Evolutionary conservation across 2,797 vertebrate species (phyloP).

Genomic region (Peromyscus attwateri): DNA sequence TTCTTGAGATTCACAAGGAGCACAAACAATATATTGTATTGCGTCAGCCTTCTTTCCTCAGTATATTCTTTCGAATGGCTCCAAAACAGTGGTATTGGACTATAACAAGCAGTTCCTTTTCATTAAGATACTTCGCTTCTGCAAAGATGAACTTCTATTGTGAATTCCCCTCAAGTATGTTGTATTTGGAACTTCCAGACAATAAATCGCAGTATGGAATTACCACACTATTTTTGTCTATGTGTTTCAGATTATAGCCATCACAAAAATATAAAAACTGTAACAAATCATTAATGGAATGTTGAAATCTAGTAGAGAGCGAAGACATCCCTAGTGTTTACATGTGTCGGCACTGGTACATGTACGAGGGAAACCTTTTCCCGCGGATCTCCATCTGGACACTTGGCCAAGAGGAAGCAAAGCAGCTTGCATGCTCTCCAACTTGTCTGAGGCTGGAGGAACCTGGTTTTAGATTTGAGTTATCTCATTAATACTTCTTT

Average conservation of each 20-base stretch:
- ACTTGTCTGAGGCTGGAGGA: constrained; percentile 47
- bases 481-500: constrained; percentile 76
- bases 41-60: not conserved
- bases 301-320: not conserved
- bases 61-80: not conserved
- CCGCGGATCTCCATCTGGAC: not conserved
- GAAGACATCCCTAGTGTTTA: not conserved
- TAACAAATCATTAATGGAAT: not conserved
- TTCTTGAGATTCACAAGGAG: not conserved
- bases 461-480: constrained; percentile 72
- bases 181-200: not conserved
- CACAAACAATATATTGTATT: not conserved
- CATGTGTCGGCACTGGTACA: not conserved
- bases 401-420: not conserved
- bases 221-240: not conserved
- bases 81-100: not conserved
- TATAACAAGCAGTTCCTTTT: not conserved
- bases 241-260: not conserved
- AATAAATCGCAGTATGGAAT: not conserved
- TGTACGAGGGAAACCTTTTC: not conserved
- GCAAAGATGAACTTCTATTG: not conserved
- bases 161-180: not conserved
- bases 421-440: not conserved
- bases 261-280: not conserved
- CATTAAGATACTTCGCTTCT: not conserved